A percentile compares a stretch with the other conserved stretches of the same genome.
Conservation (phyloP, 2,888 invertebrate genomes). For the Lepidonotus clava region DNA sequence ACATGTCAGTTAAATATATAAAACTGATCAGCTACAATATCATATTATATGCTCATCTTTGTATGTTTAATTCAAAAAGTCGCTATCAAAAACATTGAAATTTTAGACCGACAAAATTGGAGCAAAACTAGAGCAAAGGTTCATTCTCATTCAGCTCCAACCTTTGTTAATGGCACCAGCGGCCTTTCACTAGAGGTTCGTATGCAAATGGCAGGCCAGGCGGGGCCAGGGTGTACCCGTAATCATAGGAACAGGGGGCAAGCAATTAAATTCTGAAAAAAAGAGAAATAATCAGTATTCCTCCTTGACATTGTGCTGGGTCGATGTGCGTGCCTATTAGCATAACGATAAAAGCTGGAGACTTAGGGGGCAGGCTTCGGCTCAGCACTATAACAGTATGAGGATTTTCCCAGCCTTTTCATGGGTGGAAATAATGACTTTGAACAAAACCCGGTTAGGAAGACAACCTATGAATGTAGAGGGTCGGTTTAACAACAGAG, state of each 20-base stretch:
- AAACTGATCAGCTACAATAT: no score
- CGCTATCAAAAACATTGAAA: no score
- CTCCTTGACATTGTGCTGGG: not conserved
- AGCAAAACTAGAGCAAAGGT: no score
- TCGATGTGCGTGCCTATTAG: constrained; percentile 21
- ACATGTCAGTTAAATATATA: no score
- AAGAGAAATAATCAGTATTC: constrained; percentile 8
- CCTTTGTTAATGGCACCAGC: constrained; percentile 21
- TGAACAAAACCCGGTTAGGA: not conserved
- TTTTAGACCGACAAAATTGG: no score
- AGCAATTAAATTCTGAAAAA: constrained; percentile 37
- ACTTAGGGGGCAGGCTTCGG: not conserved
- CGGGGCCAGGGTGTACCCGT: constrained; percentile 14
- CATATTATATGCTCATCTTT: no score
- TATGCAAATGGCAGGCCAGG: constrained; percentile 3
- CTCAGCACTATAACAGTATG: not conserved
- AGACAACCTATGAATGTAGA: not conserved
- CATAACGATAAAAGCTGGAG: not conserved
- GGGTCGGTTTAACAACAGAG: no score
- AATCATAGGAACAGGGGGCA: constrained; percentile 28
- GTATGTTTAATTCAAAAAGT: no score
- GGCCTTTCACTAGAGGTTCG: not conserved
- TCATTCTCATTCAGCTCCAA: not conserved
- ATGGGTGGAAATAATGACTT: not conserved
- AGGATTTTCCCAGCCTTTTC: no score